A percentile compares a stretch with the other conserved stretches of the same genome.
Evolutionary conservation across 2,797 vertebrate species (phyloP).

Genomic region (Pseudopleuronectes americanus): DNA sequence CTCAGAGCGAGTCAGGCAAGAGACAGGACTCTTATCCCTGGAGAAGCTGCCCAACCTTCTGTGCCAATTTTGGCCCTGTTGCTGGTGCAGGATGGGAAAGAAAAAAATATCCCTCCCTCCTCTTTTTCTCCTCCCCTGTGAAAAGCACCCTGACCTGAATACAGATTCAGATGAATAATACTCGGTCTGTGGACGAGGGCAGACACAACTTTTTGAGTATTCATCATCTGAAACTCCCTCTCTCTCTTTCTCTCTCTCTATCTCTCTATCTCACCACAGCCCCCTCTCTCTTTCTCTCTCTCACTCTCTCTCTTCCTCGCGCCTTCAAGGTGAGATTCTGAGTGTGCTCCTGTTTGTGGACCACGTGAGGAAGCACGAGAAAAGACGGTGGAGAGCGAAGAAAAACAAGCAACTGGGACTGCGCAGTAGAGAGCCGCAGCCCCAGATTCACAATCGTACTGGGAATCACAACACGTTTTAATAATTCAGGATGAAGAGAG

Average conservation of each 20-base stretch:
- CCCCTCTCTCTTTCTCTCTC: too few relatives aligned
- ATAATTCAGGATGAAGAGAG: slow-evolving; percentile 87
- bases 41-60: slow-evolving; percentile 74
- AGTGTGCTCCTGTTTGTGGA: slow-evolving; percentile 51
- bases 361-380: slow-evolving; percentile 40
- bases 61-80: slow-evolving; percentile 80
- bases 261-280: too few relatives aligned
- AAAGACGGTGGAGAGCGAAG: slow-evolving; percentile 53
- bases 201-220: slow-evolving; percentile 64
- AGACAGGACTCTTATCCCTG: slow-evolving; percentile 76
- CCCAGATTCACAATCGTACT: slow-evolving; percentile 86
- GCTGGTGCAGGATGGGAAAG: slow-evolving; percentile 82
- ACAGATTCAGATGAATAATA: slow-evolving; percentile 73
- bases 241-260: background rate
- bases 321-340: slow-evolving; percentile 72
- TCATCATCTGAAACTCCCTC: slow-evolving; percentile 61
- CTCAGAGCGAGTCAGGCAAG: slow-evolving; percentile 63
- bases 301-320: slow-evolving; percentile 12
- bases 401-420: slow-evolving; percentile 79
- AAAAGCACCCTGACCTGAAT: slow-evolving; percentile 83
- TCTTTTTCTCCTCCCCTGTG: slow-evolving; percentile 49
- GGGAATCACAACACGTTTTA: slow-evolving; percentile 89
- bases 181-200: slow-evolving; percentile 56
- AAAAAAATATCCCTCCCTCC: slow-evolving; percentile 70
- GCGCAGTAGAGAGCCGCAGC: slow-evolving; percentile 80